Percentiles rank a stretch among this genome's conserved stretches.
Evolutionary conservation across 2,797 vertebrate species (phyloP).

Genomic region (Gallinago stenura): DNA sequence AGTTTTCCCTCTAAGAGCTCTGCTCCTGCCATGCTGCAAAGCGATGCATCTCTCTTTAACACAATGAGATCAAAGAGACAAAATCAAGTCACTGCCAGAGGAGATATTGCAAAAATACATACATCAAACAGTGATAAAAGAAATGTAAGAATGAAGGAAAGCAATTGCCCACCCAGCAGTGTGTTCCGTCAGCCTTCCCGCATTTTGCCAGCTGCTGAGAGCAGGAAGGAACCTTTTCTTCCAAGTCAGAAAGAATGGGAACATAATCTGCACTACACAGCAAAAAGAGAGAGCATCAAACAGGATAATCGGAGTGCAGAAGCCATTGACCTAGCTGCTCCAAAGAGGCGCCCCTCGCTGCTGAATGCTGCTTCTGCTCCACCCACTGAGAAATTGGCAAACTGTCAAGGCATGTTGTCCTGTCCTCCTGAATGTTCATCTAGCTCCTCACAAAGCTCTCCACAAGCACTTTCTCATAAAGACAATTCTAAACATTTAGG

Average conservation of each 20-base stretch:
- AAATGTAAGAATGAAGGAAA: conserved; percentile 44
- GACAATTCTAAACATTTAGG: neutral
- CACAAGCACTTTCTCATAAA: neutral
- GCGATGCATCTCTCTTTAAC: conserved; percentile 1
- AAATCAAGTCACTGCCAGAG: conserved; percentile 36
- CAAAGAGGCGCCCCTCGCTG: neutral
- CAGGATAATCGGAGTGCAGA: neutral
- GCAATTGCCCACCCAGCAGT: neutral
- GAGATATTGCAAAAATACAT: conserved; percentile 7
- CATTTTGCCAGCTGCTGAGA: conserved; percentile 23
- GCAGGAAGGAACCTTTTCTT: conserved; percentile 16
- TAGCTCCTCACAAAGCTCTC: neutral
- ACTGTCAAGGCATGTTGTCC: neutral
- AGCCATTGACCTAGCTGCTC: neutral
- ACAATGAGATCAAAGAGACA: conserved; percentile 35
- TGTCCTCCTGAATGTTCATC: neutral
- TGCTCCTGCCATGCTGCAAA: conserved; percentile 1
- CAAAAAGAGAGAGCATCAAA: neutral
- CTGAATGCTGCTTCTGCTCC: neutral
- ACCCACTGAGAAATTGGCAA: neutral
- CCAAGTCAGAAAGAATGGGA: conserved; percentile 41
- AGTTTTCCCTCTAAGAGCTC: conserved; percentile 27
- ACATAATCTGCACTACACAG: neutral
- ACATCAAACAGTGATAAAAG: neutral
- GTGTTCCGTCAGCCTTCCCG: neutral